These are phyloP conservation scores for Globodera rostochiensis DNA, from an alignment of 1,140 invertebrate species.

Conservation along the genomic window DNA sequence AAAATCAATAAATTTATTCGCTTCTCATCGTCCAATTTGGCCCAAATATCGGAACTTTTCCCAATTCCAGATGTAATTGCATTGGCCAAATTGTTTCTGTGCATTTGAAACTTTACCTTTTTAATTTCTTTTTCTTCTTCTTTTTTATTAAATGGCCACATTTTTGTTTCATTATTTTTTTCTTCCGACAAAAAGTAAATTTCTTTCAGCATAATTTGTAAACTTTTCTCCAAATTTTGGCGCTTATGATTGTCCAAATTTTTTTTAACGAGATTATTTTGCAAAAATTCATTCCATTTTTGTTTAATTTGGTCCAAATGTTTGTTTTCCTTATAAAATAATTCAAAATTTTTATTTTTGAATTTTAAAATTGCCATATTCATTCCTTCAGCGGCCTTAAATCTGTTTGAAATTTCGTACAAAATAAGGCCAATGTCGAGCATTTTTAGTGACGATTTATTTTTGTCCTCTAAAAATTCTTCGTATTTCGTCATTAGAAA, in stretches of 20 bases:
- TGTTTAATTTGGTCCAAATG: not conserved
- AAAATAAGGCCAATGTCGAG: not conserved
- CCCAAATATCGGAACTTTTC: not conserved
- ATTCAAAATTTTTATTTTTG: not conserved
- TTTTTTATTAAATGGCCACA: not conserved
- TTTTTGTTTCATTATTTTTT: not conserved
- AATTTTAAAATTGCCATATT: not conserved
- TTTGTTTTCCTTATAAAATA: not conserved
- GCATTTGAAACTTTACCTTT: not conserved
- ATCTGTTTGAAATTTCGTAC: not conserved
- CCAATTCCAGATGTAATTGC: not conserved
- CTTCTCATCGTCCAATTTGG: not conserved
- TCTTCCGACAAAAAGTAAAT: not conserved
- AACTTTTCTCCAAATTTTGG: not conserved
- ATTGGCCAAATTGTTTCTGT: not conserved
- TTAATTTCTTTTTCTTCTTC: not conserved
- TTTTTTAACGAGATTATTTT: not conserved
- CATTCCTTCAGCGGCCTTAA: not conserved
- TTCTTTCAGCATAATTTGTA: not conserved
- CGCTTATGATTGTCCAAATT: not conserved
- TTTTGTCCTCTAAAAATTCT: not conserved
- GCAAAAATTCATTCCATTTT: not conserved
- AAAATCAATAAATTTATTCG: not conserved
- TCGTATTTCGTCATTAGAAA: not conserved
- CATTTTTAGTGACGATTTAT: not conserved